phyloP scores from a whole-genome alignment of 2,797 vertebrate species.

The Heterohyrax brucei region DNA sequence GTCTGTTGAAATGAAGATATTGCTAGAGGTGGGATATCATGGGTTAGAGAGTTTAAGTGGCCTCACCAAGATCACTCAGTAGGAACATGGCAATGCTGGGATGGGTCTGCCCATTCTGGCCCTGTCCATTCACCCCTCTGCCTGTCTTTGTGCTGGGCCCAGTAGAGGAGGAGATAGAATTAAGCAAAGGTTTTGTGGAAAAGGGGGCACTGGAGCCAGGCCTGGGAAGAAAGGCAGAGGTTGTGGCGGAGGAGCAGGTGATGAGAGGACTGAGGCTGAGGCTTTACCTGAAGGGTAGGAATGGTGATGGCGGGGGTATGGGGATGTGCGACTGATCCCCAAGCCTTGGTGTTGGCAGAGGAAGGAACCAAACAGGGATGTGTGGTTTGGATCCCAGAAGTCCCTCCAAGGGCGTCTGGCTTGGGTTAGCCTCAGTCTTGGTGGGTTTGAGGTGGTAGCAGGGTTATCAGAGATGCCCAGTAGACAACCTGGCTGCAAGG shows the following conservation, averaged over 20 bases:
- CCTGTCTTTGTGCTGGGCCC: not conserved
- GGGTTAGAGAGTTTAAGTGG: not conserved
- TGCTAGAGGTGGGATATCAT: not conserved
- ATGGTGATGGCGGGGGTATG: rapidly evolving
- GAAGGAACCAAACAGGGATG: not conserved
- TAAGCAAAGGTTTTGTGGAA: not conserved
- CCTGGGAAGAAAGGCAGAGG: not conserved
- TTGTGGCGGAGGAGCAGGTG: not conserved
- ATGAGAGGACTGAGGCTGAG: not conserved
- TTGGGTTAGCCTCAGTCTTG: not conserved
- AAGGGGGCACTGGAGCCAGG: not conserved
- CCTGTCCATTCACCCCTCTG: not conserved
- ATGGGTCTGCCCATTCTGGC: not conserved
- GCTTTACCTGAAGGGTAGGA: too few species aligned
- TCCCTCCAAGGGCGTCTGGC: not conserved
- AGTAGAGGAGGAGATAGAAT: not conserved
- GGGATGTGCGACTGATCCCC: not conserved
- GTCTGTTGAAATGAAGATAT: not conserved
- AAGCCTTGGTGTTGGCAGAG: not conserved
- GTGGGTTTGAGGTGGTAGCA: not conserved
- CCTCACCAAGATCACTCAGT: not conserved
- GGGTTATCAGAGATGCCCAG: not conserved
- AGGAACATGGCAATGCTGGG: not conserved
- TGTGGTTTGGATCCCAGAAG: not conserved
- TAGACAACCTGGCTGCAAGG: not conserved